Conservation (phyloP, 2,888 invertebrate genomes). For the Hypolimnas misippus region DNA sequence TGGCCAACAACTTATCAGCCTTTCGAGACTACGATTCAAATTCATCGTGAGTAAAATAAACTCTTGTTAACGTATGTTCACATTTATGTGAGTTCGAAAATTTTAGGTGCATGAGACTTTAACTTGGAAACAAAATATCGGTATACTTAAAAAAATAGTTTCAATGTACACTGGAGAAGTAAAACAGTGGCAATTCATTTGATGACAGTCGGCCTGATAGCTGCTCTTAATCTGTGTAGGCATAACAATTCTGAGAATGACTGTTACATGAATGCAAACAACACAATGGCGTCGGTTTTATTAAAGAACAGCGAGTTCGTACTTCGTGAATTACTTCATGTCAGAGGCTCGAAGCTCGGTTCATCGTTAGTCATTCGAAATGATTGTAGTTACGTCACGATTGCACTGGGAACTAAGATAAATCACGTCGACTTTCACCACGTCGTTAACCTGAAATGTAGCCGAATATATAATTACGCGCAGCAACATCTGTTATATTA, state of each 20-base stretch:
- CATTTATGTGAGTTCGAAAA: too few relatives aligned
- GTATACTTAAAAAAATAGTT: neutral
- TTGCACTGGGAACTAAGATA: conserved; percentile 44
- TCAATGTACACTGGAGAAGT: conserved; percentile 20
- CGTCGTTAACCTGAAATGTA: conserved; percentile 44
- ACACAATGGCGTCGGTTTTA: conserved; percentile 45
- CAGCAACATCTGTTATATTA: conserved; percentile 34
- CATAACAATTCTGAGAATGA: conserved; percentile 47
- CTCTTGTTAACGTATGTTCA: too few relatives aligned
- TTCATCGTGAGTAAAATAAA: too few relatives aligned
- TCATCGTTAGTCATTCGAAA: conserved; percentile 41
- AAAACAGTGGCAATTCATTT: conserved; percentile 43
- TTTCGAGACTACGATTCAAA: too few relatives aligned
- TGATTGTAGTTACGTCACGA: conserved; percentile 46
- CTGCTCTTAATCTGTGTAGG: conserved; percentile 44
- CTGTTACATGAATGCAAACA: conserved; percentile 44
- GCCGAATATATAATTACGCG: conserved; percentile 41
- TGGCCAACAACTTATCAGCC: too few relatives aligned
- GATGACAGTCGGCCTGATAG: conserved; percentile 36
- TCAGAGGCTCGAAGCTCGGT: conserved; percentile 36
- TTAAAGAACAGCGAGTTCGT: conserved; percentile 42
- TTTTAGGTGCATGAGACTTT: too few relatives aligned
- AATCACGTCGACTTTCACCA: conserved; percentile 48
- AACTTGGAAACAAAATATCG: too few relatives aligned
- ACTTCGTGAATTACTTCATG: conserved; percentile 39